phyloP scores from a whole-genome alignment of 2,888 invertebrate genomes.

The Dasysyrphus tricinctus region DNA sequence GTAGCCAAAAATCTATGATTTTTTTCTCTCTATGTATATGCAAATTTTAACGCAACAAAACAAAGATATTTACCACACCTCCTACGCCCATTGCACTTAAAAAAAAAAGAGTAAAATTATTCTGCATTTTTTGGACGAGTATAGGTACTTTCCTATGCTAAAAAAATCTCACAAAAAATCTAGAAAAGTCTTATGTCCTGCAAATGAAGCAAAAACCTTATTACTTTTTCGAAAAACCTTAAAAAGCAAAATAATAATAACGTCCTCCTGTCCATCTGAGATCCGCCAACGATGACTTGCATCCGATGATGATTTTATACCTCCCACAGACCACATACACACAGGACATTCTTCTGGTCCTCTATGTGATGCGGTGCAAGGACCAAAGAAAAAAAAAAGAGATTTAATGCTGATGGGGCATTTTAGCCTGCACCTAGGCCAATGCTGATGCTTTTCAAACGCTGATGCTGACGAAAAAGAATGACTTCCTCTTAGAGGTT shows the following conservation, averaged over 20 bases:
- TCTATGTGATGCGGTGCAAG: conserved; percentile 52
- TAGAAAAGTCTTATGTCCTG: conserved; percentile 63
- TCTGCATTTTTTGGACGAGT: conserved; percentile 56
- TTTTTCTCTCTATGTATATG: conserved; percentile 49
- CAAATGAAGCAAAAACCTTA: conserved; percentile 73
- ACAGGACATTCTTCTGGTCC: conserved; percentile 25
- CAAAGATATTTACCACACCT: conserved; percentile 55
- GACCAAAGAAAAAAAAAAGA: conserved; percentile 42
- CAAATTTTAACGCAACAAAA: conserved; percentile 74
- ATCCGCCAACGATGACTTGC: conserved; percentile 73
- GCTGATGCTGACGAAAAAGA: conserved; percentile 70
- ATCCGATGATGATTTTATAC: conserved; percentile 64
- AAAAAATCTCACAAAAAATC: not conserved
- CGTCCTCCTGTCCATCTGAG: conserved; percentile 68
- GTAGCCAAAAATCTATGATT: conserved; percentile 8
- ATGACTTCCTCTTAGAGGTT: conserved; percentile 72
- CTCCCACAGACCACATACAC: conserved; percentile 52
- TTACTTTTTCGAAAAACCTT: conserved; percentile 12
- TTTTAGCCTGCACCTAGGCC: conserved; percentile 72
- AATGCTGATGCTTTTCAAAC: conserved; percentile 36
- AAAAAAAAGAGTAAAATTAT: not conserved
- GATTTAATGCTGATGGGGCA: conserved; percentile 68
- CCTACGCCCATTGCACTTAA: conserved; percentile 40
- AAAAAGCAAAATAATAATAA: conserved; percentile 41
- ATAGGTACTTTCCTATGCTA: no score